Conservation (phyloP, 2,797 vertebrate species). For the Alectoris magna region DNA sequence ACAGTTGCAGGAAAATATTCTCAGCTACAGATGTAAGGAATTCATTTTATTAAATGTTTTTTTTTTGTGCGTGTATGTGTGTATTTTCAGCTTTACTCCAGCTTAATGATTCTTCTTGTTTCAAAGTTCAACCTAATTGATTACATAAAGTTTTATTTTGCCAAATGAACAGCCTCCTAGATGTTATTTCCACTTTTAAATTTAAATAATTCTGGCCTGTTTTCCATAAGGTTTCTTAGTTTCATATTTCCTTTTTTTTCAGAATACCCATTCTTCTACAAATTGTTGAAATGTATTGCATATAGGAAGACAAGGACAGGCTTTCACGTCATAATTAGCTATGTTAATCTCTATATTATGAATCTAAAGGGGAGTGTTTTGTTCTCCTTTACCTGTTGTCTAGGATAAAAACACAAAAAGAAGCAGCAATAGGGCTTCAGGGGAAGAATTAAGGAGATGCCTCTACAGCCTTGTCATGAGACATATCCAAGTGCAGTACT, state of each 20-base stretch:
- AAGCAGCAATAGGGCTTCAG: not conserved
- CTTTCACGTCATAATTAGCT: not conserved
- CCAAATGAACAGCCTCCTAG: not conserved
- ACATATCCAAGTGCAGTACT: not conserved
- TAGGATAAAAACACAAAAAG: not conserved
- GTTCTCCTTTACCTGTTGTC: not conserved
- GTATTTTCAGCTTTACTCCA: not conserved
- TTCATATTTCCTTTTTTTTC: not conserved
- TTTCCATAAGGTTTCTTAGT: not conserved
- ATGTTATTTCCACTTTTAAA: not conserved
- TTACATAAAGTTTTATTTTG: not conserved
- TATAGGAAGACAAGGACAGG: not conserved
- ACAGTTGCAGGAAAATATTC: conserved; percentile 6
- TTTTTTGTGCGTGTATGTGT: not conserved
- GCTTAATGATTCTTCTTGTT: not conserved
- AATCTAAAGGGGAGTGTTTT: not conserved
- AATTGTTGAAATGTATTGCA: not conserved
- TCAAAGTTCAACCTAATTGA: not conserved
- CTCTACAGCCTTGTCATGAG: not conserved
- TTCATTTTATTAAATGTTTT: not conserved
- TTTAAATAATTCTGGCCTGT: not conserved
- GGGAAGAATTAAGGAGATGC: not conserved
- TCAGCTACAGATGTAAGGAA: conserved; percentile 23
- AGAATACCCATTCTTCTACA: not conserved
- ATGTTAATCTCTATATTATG: not conserved